Percentiles rank a stretch among this genome's conserved stretches.
phyloP scores from a whole-genome alignment of 2,797 vertebrate genomes.

The Bradypodion ventrale region DNA sequence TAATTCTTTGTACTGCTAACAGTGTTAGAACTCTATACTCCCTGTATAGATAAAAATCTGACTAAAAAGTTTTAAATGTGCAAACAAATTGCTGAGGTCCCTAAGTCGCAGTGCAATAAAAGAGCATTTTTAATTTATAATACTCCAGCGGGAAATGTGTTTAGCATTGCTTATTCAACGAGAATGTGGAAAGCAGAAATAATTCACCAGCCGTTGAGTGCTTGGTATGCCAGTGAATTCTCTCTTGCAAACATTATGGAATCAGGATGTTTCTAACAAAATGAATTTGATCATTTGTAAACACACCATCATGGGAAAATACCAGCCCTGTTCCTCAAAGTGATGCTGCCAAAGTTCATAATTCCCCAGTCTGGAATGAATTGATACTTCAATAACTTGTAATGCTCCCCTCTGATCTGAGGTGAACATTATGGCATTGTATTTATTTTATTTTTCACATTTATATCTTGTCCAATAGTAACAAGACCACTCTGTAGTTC shows the following conservation, averaged over 20 bases:
- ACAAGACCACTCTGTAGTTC: too few species aligned
- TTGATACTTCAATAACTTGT: background rate
- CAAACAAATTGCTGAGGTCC: conserved; percentile 43
- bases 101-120: conserved; percentile 51
- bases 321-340: background rate
- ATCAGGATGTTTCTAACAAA: background rate
- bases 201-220: background rate
- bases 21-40: conserved; percentile 50
- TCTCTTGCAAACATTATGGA: background rate
- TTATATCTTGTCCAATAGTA: too few species aligned
- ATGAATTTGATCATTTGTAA: background rate
- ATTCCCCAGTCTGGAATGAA: background rate
- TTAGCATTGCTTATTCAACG: conserved; percentile 45
- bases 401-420: background rate
- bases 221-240: background rate
- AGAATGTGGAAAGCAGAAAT: conserved; percentile 20
- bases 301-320: background rate
- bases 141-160: conserved; percentile 42
- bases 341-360: too few species aligned
- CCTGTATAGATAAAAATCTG: conserved; percentile 54
- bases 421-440: background rate
- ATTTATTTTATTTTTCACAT: too few species aligned
- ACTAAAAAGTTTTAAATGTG: conserved; percentile 60
- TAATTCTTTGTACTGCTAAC: conserved; percentile 50
- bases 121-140: conserved; percentile 53